A percentile compares a stretch with the other conserved stretches of the same genome.
phyloP scores from a whole-genome alignment of 2,797 vertebrate species.

The Sebastes steindachneri region DNA sequence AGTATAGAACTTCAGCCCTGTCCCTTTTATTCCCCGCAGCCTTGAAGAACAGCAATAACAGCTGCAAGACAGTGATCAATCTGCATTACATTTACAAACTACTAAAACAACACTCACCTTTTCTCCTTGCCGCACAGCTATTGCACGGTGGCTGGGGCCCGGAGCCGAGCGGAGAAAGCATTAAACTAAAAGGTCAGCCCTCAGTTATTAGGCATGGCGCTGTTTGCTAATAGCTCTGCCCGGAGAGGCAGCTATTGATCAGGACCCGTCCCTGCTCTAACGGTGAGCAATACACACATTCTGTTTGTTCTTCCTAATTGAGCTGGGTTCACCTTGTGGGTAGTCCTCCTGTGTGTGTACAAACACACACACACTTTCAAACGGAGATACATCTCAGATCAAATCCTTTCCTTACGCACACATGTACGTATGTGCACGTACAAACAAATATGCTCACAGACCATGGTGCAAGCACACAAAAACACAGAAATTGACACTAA shows the following conservation, averaged over 20 bases:
- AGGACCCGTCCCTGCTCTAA: constrained; percentile 63
- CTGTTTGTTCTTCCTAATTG: constrained; percentile 81
- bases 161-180: constrained; percentile 65
- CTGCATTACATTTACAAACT: constrained; percentile 84
- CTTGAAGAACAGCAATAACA: constrained; percentile 76
- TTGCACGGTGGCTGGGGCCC: constrained; percentile 50
- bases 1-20: constrained; percentile 49
- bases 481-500: neutral
- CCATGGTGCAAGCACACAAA: neutral
- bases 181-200: constrained; percentile 83
- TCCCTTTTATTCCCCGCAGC: constrained; percentile 64
- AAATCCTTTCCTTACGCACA: neutral
- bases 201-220: constrained; percentile 79
- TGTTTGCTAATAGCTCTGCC: constrained; percentile 82
- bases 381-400: neutral
- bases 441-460: neutral
- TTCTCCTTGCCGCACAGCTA: constrained; percentile 77
- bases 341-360: constrained; percentile 29
- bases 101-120: constrained; percentile 83
- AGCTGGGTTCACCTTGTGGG: constrained; percentile 79
- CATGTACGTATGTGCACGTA: neutral
- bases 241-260: constrained; percentile 81
- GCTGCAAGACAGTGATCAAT: constrained; percentile 80
- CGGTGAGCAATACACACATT: constrained; percentile 73
- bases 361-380: constrained; percentile 8